A percentile compares a stretch with the other conserved stretches of the same genome.
These are phyloP conservation scores for Chiridota heheva DNA, from an alignment of 35 echinoderm and acorn worm species.

Conservation along the genomic window DNA sequence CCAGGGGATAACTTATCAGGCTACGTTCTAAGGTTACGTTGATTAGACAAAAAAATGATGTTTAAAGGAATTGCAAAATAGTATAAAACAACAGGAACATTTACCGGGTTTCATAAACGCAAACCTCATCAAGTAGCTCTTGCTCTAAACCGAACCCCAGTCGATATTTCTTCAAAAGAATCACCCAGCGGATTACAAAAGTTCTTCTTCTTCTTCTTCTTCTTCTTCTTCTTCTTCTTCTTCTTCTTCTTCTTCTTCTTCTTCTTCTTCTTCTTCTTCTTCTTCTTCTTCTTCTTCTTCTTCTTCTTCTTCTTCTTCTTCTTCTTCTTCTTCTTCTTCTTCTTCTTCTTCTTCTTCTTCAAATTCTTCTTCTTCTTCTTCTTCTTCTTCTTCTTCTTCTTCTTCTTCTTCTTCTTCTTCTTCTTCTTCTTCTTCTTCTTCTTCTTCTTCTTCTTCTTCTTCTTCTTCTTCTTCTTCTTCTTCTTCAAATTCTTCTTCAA, in stretches of 20 bases:
- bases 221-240: constrained; percentile 34
- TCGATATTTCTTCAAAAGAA: no score
- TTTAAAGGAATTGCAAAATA: no score
- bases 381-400: constrained; percentile 9
- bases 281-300: constrained; percentile 34
- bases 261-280: constrained; percentile 34
- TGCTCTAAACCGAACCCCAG: no score
- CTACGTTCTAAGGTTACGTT: no score
- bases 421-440: constrained; percentile 15
- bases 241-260: constrained; percentile 34
- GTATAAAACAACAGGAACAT: no score
- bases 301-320: constrained; percentile 34
- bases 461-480: constrained; percentile 27
- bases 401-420: constrained; percentile 4
- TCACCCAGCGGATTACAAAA: no score
- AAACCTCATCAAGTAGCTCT: no score
- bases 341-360: constrained; percentile 25
- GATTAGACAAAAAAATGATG: no score
- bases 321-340: constrained; percentile 34
- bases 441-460: constrained; percentile 34
- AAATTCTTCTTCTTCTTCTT: no score
- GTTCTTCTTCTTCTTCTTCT: constrained; percentile 31
- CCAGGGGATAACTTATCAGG: no score
- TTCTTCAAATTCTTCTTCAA: no score
- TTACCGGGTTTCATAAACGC: no score